Percentiles rank a stretch among this genome's conserved stretches.
Conservation (phyloP, 2,888 invertebrate genomes). For the Dynastes tityus region DNA sequence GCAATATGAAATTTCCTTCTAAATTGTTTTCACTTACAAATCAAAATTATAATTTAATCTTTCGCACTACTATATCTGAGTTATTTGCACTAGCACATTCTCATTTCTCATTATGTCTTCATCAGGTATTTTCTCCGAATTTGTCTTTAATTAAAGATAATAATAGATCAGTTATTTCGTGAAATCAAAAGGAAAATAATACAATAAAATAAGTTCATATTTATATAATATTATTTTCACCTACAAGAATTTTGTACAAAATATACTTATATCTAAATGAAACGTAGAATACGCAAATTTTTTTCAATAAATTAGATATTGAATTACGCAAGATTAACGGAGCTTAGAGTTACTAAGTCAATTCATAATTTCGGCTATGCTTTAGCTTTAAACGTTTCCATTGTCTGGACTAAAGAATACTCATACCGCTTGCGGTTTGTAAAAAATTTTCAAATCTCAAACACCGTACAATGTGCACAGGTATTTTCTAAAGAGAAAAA, state of each 20-base stretch:
- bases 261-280: slow-evolving; percentile 14
- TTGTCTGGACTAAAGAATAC: slow-evolving; percentile 24
- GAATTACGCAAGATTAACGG: slow-evolving; percentile 30
- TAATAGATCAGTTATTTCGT: not conserved
- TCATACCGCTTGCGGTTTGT: slow-evolving; percentile 19
- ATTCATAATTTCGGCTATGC: slow-evolving; percentile 11
- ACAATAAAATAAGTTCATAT: not conserved
- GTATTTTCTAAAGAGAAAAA: slow-evolving; percentile 19
- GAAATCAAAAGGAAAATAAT: not conserved
- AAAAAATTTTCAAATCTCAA: slow-evolving; percentile 21
- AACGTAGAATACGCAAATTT: not conserved
- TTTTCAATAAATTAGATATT: slow-evolving; percentile 33
- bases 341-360: not conserved
- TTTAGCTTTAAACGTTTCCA: not conserved
- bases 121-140: not conserved
- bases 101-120: not conserved
- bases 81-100: not conserved
- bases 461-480: not conserved
- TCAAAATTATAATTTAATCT: no score
- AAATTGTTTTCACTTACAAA: no score
- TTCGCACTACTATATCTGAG: no score
- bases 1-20: no score
- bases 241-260: slow-evolving; percentile 18
- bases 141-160: slow-evolving; percentile 11
- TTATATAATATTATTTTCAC: slow-evolving; percentile 34